A percentile compares a stretch with the other conserved stretches of the same genome.
Conservation (phyloP, 2,113 vertebrate genomes). For the Drymodes brunneopygia region DNA sequence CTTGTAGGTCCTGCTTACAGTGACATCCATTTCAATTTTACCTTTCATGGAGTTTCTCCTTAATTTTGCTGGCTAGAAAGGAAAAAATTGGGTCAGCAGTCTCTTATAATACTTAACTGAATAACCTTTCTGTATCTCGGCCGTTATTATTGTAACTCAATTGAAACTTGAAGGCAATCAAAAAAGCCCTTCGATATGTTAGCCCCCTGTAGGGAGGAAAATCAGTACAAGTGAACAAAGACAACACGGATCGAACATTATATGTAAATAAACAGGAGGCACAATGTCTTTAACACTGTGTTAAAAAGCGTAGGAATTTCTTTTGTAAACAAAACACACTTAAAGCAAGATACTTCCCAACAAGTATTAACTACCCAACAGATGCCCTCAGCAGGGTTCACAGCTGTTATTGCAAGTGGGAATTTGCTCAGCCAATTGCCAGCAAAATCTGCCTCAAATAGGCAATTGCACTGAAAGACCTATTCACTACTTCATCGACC, state of each 20-base stretch:
- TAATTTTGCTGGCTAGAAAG: neutral
- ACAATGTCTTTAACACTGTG: neutral
- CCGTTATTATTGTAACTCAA: conserved; percentile 13
- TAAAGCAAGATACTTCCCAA: conserved; percentile 2
- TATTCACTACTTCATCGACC: conserved; percentile 6
- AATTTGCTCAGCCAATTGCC: conserved; percentile 46
- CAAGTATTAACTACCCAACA: conserved; percentile 44
- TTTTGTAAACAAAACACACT: conserved; percentile 56
- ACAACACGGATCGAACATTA: neutral
- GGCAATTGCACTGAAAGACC: neutral
- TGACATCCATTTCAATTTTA: neutral
- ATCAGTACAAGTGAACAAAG: conserved; percentile 35
- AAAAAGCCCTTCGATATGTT: neutral
- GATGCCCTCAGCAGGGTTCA: conserved; percentile 64
- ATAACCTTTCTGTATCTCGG: conserved; percentile 10
- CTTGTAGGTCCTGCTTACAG: neutral
- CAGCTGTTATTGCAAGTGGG: conserved; percentile 30
- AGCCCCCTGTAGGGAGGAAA: conserved; percentile 40
- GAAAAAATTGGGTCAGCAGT: neutral
- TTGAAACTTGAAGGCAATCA: conserved; percentile 50
- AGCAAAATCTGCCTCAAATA: neutral
- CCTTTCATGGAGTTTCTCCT: neutral
- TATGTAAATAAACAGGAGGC: conserved; percentile 55
- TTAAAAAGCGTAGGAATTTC: conserved; percentile 35
- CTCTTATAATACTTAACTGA: neutral